Evolutionary conservation across 1,140 invertebrate species (phyloP), one percentile per base, ranked within the genome.

Genomic region (Tribolium castaneum): DNA sequence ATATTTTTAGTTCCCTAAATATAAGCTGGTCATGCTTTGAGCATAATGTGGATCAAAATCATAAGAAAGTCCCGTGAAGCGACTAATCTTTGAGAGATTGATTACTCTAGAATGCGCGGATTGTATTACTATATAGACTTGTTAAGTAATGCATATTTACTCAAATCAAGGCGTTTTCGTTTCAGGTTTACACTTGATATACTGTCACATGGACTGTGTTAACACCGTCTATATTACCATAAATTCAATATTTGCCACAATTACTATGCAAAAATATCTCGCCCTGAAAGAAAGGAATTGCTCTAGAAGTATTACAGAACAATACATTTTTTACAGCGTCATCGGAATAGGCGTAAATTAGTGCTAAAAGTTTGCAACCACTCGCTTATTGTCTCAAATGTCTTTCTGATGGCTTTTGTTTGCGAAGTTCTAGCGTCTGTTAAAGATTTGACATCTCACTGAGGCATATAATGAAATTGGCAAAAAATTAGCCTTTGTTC

Each of bases 1-100:
- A 66, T 35, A 66, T 66, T 66, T 66, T 66, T 66, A 66, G 59
- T 66, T 66, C 13, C 51, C 16, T 14, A 52, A 52, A 52, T 52
- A 52, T 52, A 45, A 45, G 51, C 13, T 19, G 12, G 13, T n/a
- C 49, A 30, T 1, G 25, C 25, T 30, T 30, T 4, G 5, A 30
- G 25, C 25, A 30, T 30, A 30, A 5, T 1, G 39, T 45, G 7
- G 39, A 45, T 45, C n/a, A 30, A 30, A 30, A 30, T 30, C 5
- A 0, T 30, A 19, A 19, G 25, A 30, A 30, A 30, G 25, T 30
- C 6, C 25, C 5, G 6, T 6, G 25, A 30, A 30, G 25, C 25
- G 25, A 45, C 39, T 4, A 45, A 45, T 45, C 2, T 45, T 9
- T 30, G 1, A 45, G 39, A 10, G n/a, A 45, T 45, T 45, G 7